Base-by-base conservation (phyloP, 2,888 invertebrate species). In the Harpalus rufipes region DNA sequence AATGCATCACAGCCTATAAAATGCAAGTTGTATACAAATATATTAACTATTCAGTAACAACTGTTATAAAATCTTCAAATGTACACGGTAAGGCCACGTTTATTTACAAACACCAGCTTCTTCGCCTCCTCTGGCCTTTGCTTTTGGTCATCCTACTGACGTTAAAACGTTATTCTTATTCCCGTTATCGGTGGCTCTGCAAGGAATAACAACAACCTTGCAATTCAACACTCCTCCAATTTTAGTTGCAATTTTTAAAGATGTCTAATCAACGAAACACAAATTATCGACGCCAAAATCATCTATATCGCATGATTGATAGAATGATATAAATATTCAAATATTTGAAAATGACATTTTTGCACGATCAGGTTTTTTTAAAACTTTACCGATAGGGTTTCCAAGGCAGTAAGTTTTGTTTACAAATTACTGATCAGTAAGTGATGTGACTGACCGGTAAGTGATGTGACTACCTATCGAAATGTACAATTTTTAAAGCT, bases 121-220 rank as follows among this genome's bases (percentile, higher is more conserved):
- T 63, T 63, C 68, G 51, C 18, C 16, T 65, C 39, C 63, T 41
- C 78, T 79, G 68, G 58, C 39, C 82, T 79, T 85, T 85, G 72
- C 39, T 84, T 79, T 85, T 85, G 72, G 78, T 90, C 88, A 91
- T 74, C 90, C 92, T 87, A 93, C 92, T 86, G 92, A 91, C 86
- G 93, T 92, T 91, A 93, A 89, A 93, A 92, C 90, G 91, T 93
- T 92, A 93, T 93, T 91, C 92, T 92, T 92, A 93, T 91, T 89
- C 93, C 93, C 91, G 91, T 92, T 91, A 93, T 92, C 91, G 92
- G 92, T 89, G 92, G 92, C 91, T 93, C 93, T 93, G 87, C 12
- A 85, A 85, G 80, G 85, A 63, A 51, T 51, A 51, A 51, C 6
- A 86, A 88, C 87, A 81, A 85, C 86, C 87, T 51, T 81, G 8